These are phyloP conservation scores for Lycopodina hypogea DNA, from an alignment of 37 sponge, comb jelly and placozoan genomes.

Conservation along the genomic window DNA sequence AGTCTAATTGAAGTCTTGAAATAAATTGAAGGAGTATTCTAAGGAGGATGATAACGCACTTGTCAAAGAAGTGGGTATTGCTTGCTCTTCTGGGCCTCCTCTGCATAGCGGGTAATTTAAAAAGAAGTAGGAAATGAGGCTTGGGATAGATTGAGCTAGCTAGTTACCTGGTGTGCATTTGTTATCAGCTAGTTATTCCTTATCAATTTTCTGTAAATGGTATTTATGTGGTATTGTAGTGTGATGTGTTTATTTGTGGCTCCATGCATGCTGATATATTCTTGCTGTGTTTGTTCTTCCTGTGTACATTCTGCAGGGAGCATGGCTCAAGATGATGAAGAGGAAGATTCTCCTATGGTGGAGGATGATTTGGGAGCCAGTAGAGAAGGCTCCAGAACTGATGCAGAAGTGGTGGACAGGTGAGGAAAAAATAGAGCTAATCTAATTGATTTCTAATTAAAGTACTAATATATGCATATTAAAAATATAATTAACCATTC, in stretches of 20 bases:
- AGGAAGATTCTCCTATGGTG: constrained; percentile 61
- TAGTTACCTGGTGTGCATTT: no score
- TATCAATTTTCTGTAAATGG: no score
- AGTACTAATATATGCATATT: neutral
- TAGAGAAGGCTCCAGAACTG: constrained; percentile 86
- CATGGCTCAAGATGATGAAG: constrained; percentile 64
- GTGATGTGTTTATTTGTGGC: no score
- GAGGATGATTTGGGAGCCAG: constrained; percentile 91
- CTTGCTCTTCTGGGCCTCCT: constrained; percentile 1
- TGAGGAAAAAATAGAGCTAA: neutral
- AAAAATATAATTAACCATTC: no score
- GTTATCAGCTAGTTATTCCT: no score
- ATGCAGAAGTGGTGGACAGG: constrained; percentile 93
- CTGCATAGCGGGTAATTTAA: constrained; percentile 11
- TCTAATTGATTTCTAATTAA: neutral
- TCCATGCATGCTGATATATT: neutral
- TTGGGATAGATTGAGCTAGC: no score
- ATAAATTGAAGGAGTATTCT: no score
- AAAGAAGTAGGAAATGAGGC: neutral
- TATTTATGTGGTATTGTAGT: no score
- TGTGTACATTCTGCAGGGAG: constrained; percentile 33
- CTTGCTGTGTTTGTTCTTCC: neutral
- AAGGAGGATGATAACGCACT: no score
- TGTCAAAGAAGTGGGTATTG: neutral
- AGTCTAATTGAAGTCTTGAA: no score